Evolutionary conservation across 2,888 invertebrate species (phyloP), one percentile per base, ranked within the genome.

Genomic region (Pantelozetes paolii): DNA sequence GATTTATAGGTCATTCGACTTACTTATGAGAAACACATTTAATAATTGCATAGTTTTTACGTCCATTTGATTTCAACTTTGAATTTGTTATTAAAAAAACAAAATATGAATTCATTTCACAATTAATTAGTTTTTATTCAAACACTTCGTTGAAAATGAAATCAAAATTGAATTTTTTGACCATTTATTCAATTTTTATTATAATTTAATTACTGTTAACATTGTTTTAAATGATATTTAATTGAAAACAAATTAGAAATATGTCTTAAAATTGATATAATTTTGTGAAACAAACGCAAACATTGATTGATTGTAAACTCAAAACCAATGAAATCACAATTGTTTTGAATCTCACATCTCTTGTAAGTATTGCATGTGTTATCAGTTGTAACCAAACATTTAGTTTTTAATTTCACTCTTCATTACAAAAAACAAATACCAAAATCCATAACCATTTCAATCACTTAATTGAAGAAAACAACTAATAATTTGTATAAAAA

Each of bases 1-100:
- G 30, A 32, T 30, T 40, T 32, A 13, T 28, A 72, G 72, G 72
- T 32, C 59, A 72, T 13, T 69, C 72, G 45, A 72, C 72, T 18
- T 59, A 72, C 72, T 72, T 72, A 45, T 72, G 72, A 72, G 36
- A 59, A 9, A 28, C 5, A 8, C 13, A 23, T 59, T 26, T 59
- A 50, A 50, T 50, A n/a, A 50, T n/a, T n/a, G 18, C n/a, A 18
- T 50, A n/a, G 50, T 50, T 50, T 50, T 50, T 50, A 50, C 36
- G 36, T 36, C 36, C 6, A 36, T 36, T 36, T 36, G 6, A 36
- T 36, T 8, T 8, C 36, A 36, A 36, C 36, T 36, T 36, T 36
- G 5, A 9, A 36, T 8, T 36, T 36, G 36, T 36, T 36, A 36
- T 36, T 36, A 36, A 36, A 36, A 36, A 36, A 5, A n/a, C n/a